phyloP scores from a whole-genome alignment of 2,888 invertebrate species.

The Tetanocera ferruginea region DNA sequence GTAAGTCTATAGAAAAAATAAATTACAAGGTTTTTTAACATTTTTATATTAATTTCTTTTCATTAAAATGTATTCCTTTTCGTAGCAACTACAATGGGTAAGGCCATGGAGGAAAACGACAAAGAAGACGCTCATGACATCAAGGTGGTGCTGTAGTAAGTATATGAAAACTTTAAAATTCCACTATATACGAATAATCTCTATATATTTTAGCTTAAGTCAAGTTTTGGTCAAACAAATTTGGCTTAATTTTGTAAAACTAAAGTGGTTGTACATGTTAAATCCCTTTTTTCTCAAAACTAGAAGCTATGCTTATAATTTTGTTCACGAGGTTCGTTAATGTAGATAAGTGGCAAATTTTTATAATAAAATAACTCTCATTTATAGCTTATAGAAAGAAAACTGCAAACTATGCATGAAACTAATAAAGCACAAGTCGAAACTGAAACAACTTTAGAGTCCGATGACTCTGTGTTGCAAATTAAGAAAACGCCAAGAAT shows the following conservation, averaged over 20 bases:
- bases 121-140: constrained; percentile 37
- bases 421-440: not conserved
- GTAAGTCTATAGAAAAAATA: constrained; percentile 32
- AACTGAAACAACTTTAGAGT: too few relatives aligned
- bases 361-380: not conserved
- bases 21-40: too few relatives aligned
- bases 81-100: constrained; percentile 50
- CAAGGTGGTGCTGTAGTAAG: constrained; percentile 38
- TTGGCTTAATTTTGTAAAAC: not conserved
- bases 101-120: constrained; percentile 40
- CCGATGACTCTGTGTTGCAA: not conserved
- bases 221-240: not conserved
- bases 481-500: constrained; percentile 49
- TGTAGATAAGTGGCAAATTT: not conserved
- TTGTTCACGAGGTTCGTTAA: constrained; percentile 5
- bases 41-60: too few relatives aligned
- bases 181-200: not conserved
- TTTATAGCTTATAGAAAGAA: constrained; percentile 11
- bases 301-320: not conserved
- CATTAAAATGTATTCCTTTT: not conserved
- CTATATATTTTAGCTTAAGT: not conserved
- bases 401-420: not conserved
- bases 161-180: not conserved
- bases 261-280: not conserved
- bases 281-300: not conserved